Evolutionary conservation across 2,113 vertebrate species (phyloP), one percentile per base, ranked within the genome.

Genomic region (Equus quagga): DNA sequence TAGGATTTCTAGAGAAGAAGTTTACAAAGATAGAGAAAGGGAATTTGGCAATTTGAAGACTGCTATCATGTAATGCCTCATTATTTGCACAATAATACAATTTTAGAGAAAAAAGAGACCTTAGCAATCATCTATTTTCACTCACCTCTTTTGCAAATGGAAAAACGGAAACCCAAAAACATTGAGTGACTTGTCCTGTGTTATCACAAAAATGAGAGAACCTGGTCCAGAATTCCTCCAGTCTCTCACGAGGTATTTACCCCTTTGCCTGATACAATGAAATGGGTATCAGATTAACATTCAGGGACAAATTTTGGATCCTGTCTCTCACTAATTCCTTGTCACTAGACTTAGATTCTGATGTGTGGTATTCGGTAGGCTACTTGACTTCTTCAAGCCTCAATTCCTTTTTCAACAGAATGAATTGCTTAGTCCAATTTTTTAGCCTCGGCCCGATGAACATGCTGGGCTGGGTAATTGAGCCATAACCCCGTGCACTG

Each of bases 221-320:
- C 0, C 7, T n/a, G 73, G 78, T 14, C 13, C n/a, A 82, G 56
- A 62, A 33, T 28, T 41, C 3, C 9, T 70, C 7, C 6, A 3
- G 1, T 8, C 2, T 19, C 10, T 44, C 41, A 5, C 3, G 0
- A 26, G 5, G 5, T 13, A 9, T n/a, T 23, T 81, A 41, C 44
- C 9, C 1, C 31, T 4, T 44, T 24, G 31, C 8, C 28, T 23
- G 28, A n/a, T 5, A 44, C 6, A 26, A 36, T 9, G 56, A 24
- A 24, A 67, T 62, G 69, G 75, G 9, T 24, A 17, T 23, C 19
- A 24, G 23, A 3, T 67, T 31, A 65, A 17, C 2, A 6, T 76
- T 24, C 8, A 26, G 19, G 54, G 46, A 31, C 36, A 46, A 19
- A 5, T 33, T 92, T 51, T 75, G 49, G 51, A 44, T 44, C 41